phyloP scores from a whole-genome alignment of 1,140 invertebrate species.

The Sarcophaga peregrina region DNA sequence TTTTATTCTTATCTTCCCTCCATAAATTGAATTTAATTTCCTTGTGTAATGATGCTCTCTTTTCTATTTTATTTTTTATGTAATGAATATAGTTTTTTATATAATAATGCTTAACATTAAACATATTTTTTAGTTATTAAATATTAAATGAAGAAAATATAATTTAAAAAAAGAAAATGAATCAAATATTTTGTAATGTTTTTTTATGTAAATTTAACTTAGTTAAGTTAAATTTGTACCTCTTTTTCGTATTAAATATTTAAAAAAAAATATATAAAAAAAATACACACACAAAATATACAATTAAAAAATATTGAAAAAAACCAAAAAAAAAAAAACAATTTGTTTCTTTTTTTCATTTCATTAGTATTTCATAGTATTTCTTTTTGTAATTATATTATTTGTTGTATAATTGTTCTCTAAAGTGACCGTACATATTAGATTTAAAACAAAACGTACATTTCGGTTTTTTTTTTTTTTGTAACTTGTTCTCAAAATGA shows the following conservation, averaged over 20 bases:
- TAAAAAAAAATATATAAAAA: constrained; percentile 7
- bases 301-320: constrained; percentile 31
- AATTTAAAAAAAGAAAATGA: constrained; percentile 16
- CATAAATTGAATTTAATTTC: not conserved
- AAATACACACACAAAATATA: not conserved
- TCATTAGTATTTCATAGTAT: not conserved
- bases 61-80: constrained; percentile 20
- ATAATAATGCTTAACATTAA: constrained; percentile 38
- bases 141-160: constrained; percentile 15
- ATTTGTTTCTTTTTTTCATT: not conserved
- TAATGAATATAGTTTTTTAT: constrained; percentile 38
- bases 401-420: too few relatives aligned
- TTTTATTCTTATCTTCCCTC: not conserved
- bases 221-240: constrained; percentile 42
- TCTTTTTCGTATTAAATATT: constrained; percentile 42
- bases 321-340: constrained; percentile 25
- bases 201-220: constrained; percentile 42
- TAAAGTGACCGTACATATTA: too few relatives aligned
- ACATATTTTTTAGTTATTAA: constrained; percentile 38
- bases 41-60: constrained; percentile 32
- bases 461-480: too few relatives aligned
- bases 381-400: not conserved
- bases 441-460: too few relatives aligned
- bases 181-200: constrained; percentile 41
- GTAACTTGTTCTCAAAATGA: too few relatives aligned